Percentiles rank a stretch among this genome's conserved stretches.
Evolutionary conservation across 1,140 invertebrate genomes (phyloP).

Genomic region (Heliconius melpomene): DNA sequence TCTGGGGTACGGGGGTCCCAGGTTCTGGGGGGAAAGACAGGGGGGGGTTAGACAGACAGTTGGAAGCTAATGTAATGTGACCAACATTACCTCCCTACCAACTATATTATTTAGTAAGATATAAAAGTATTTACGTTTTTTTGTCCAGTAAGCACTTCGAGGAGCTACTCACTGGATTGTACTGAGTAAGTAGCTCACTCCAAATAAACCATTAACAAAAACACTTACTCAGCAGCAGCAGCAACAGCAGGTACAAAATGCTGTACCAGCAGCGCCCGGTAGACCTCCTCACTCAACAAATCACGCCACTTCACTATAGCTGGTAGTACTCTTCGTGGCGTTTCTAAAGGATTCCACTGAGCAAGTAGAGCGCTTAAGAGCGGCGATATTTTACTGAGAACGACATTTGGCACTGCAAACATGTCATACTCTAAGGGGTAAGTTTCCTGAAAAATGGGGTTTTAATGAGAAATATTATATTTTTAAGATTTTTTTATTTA

Average conservation of each 20-base stretch:
- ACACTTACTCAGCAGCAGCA: conserved; percentile 65
- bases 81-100: too few species aligned
- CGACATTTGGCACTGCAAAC: conserved; percentile 65
- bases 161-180: too few species aligned
- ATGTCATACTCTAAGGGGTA: conserved; percentile 69
- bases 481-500: too few species aligned
- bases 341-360: conserved; percentile 61
- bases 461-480: too few species aligned
- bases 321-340: conserved; percentile 50
- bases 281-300: conserved; percentile 62
- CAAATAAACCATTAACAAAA: background rate
- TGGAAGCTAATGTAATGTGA: too few species aligned
- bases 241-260: conserved; percentile 45
- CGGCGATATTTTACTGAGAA: conserved; percentile 56
- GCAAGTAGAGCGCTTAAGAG: conserved; percentile 60
- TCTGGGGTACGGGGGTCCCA: conserved; percentile 90
- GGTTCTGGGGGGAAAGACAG: conserved; percentile 36
- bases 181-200: too few species aligned
- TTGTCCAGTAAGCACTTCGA: too few species aligned
- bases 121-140: too few species aligned
- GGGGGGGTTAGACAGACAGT: too few species aligned
- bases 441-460: conserved; percentile 45
- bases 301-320: conserved; percentile 64
- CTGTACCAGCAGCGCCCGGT: conserved; percentile 70
- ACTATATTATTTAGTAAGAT: too few species aligned